Evolutionary conservation across 2,888 invertebrate genomes (phyloP), one percentile per base, ranked within the genome.

Genomic region (Nomada goodeniana): DNA sequence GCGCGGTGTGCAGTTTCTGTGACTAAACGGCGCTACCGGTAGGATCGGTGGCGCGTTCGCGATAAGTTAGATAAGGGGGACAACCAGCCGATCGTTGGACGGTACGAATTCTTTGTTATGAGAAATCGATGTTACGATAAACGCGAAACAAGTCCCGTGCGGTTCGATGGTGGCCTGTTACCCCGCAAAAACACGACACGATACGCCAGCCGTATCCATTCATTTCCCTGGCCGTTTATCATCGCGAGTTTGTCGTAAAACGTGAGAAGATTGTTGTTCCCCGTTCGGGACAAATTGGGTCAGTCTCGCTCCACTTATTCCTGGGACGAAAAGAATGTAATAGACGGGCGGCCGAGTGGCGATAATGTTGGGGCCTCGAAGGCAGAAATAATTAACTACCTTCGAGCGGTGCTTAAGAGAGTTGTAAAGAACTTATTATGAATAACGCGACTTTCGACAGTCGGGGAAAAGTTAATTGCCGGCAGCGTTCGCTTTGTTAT

Each of bases 181-280:
- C 20, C 69, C 10, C 18, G 73, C 72, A 75, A 71, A 73, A 75
- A 70, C 69, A 36, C 63, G 65, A 71, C 76, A 20, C 76, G 76
- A 70, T 52, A 59, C 55, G 23, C 23, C 65, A 42, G 42, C 59
- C 3, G 13, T 42, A 47, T 47, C 47, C 77, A 75, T 78, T 80
- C 80, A 61, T 77, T 72, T 78, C 36, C n/a, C 20, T 42, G 53
- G 10, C 59, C 76, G 64, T 82, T 75, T 67, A 81, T 84, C 77
- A 86, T 73, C 73, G 67, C 64, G 53, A 67, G 69, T 75, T 86
- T 86, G 82, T 80, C 86, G 84, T 76, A 68, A 76, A 82, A 84
- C 82, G 86, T 76, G 84, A 86, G 84, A 82, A 82, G 82, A 86
- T 84, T 20, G 84, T 82, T 82, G 79, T 75, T 71, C 59, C 44